Evolutionary conservation across 1,140 invertebrate species (phyloP).

Genomic region (Hypsibius dujardini): DNA sequence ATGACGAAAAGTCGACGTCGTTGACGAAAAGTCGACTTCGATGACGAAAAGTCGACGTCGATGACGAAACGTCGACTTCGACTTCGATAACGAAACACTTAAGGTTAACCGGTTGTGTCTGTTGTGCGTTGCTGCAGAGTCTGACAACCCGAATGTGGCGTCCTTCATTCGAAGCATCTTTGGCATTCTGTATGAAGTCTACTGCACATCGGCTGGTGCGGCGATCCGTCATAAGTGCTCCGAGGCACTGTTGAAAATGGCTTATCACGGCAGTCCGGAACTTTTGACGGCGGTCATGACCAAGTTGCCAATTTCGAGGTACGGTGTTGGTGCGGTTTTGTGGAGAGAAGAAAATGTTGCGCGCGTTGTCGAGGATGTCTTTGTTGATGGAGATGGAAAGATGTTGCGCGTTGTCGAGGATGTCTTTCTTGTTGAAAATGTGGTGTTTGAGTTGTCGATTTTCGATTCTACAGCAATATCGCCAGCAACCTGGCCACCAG

Average conservation of each 20-base stretch:
- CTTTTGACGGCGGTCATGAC: slow-evolving; percentile 68
- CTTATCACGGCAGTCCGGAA: slow-evolving; percentile 73
- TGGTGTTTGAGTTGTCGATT: slow-evolving; percentile 12
- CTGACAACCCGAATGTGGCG: slow-evolving; percentile 45
- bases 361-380: too few relatives aligned
- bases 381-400: too few relatives aligned
- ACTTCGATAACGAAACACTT: too few relatives aligned
- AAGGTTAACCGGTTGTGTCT: too few relatives aligned
- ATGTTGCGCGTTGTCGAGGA: not conserved
- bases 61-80: too few relatives aligned
- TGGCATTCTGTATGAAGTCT: slow-evolving; percentile 75
- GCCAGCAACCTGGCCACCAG: slow-evolving; percentile 91
- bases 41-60: too few relatives aligned
- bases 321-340: not conserved
- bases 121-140: not conserved
- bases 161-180: slow-evolving; percentile 72
- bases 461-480: slow-evolving; percentile 52
- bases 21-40: too few relatives aligned
- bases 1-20: too few relatives aligned
- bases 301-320: slow-evolving; percentile 68
- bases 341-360: too few relatives aligned
- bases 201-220: slow-evolving; percentile 89
- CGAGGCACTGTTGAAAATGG: slow-evolving; percentile 79
- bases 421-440: slow-evolving; percentile 18
- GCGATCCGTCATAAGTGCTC: slow-evolving; percentile 87